A percentile compares a stretch with the other conserved stretches of the same genome.
Conservation (phyloP, 2,888 invertebrate genomes). For the Creontiades dilutus region DNA sequence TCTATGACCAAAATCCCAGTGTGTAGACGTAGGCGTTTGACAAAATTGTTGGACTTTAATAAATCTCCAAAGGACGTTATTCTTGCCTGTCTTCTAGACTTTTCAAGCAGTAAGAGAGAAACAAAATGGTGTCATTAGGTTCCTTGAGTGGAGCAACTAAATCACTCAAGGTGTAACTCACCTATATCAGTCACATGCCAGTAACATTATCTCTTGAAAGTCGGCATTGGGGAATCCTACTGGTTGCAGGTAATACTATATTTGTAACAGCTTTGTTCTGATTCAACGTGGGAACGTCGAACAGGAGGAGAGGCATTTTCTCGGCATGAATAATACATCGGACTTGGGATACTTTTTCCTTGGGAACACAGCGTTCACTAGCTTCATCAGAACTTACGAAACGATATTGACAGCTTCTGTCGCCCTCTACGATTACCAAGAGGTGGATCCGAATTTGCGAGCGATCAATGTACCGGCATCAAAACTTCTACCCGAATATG, state of each 20-base stretch:
- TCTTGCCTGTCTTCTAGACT: too few species aligned
- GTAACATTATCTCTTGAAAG: neutral
- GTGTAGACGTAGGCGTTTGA: too few species aligned
- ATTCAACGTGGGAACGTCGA: neutral
- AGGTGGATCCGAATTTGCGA: constrained; percentile 65
- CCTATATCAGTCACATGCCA: neutral
- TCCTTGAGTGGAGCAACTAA: neutral
- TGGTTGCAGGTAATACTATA: neutral
- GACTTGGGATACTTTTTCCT: constrained; percentile 5
- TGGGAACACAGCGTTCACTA: neutral
- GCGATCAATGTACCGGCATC: constrained; percentile 56
- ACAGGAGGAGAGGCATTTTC: neutral
- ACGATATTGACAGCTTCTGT: constrained; percentile 57
- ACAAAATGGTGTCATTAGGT: neutral
- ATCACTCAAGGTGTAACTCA: neutral
- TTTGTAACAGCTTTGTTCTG: neutral
- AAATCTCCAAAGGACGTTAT: too few species aligned
- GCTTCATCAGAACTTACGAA: constrained; percentile 20
- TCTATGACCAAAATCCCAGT: too few species aligned
- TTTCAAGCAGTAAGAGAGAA: too few species aligned
- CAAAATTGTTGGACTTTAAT: too few species aligned
- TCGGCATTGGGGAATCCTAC: neutral
- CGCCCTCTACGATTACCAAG: constrained; percentile 62
- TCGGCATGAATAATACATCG: neutral
- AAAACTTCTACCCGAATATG: constrained; percentile 54